phyloP scores from a whole-genome alignment of 2,797 vertebrate species.

The Steatocranus sp. region DNA sequence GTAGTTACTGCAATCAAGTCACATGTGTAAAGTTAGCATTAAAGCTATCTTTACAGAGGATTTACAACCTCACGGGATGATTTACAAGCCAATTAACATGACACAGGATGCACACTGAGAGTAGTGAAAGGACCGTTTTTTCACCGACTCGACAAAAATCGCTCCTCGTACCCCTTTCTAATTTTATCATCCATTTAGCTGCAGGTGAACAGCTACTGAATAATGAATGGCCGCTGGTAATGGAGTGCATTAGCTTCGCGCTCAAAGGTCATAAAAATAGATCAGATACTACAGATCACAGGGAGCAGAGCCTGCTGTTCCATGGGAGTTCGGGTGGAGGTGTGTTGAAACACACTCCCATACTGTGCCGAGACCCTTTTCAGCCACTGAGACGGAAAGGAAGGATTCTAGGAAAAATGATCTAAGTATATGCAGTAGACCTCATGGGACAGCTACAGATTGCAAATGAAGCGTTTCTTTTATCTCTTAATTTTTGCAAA shows the following conservation, averaged over 20 bases:
- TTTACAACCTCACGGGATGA: neutral
- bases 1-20: neutral
- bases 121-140: neutral
- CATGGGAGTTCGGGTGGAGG: neutral
- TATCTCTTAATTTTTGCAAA: neutral
- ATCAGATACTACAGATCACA: constrained; percentile 35
- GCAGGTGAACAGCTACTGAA: constrained; percentile 72
- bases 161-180: constrained; percentile 26
- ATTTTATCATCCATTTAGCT: constrained; percentile 68
- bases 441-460: neutral
- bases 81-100: constrained; percentile 29
- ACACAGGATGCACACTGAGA: neutral
- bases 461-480: neutral
- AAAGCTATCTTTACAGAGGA: neutral
- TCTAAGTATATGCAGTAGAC: neutral
- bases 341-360: neutral
- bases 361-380: neutral
- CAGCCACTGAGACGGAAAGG: neutral
- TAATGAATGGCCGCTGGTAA: constrained; percentile 72
- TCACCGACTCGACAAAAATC: constrained; percentile 35
- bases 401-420: neutral
- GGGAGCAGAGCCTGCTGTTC: constrained; percentile 29
- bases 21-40: neutral
- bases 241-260: constrained; percentile 65
- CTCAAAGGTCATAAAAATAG: constrained; percentile 72